Conservation (phyloP, 2,888 invertebrate genomes). For the Drosophila infuscata region DNA sequence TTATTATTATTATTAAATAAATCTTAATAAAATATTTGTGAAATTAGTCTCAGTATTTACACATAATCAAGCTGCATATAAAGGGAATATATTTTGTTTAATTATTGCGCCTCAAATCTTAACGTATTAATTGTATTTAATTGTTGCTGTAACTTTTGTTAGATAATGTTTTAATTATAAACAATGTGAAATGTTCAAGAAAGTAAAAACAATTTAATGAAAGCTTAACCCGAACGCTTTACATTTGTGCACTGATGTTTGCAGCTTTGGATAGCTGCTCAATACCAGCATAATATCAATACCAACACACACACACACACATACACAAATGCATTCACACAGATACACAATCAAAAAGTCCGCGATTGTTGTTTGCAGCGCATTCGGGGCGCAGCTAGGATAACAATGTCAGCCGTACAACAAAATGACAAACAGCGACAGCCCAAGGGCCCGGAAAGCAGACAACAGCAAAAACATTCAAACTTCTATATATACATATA, state of each 20-base stretch:
- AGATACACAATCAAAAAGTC: not conserved
- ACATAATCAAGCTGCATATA: not conserved
- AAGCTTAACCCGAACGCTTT: not conserved
- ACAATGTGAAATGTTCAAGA: not conserved
- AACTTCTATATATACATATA: conserved; percentile 16
- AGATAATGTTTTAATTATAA: not conserved
- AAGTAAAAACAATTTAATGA: not conserved
- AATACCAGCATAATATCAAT: not conserved
- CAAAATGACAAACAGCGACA: conserved; percentile 74
- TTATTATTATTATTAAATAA: not conserved
- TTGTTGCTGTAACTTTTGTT: not conserved
- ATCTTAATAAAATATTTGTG: not conserved
- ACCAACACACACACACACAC: not conserved
- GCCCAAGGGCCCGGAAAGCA: conserved; percentile 68
- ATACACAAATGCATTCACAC: not conserved
- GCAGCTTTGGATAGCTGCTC: not conserved
- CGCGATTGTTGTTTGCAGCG: conserved; percentile 34
- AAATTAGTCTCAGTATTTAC: not conserved
- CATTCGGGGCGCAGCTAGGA: conserved; percentile 47
- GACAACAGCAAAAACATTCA: conserved; percentile 51
- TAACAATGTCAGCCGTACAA: conserved; percentile 71
- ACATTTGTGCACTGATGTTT: not conserved
- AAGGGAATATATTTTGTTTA: not conserved
- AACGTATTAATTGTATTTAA: not conserved
- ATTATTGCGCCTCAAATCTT: not conserved